phyloP scores from a whole-genome alignment of 2,888 invertebrate species.

The Baccha elongata region DNA sequence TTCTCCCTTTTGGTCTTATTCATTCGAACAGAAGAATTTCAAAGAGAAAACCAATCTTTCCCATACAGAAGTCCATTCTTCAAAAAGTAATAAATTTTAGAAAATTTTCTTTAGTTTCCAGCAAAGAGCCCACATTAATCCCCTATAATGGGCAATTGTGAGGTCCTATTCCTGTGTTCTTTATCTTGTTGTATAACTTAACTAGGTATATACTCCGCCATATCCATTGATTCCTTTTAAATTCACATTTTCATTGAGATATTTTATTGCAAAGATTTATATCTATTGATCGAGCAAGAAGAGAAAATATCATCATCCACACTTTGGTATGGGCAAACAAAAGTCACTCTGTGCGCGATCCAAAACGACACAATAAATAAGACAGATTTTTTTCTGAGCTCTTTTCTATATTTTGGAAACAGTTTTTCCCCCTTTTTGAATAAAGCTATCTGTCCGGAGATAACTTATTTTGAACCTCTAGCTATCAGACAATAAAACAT shows the following conservation, averaged over 20 bases:
- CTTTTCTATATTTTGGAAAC: conserved; percentile 7
- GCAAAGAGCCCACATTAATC: conserved; percentile 63
- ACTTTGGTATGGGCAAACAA: conserved; percentile 65
- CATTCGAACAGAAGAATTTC: background rate
- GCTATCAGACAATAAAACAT: conserved; percentile 54
- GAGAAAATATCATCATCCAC: conserved; percentile 54
- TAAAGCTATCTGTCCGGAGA: conserved; percentile 38
- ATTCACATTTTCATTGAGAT: conserved; percentile 64
- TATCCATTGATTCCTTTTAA: conserved; percentile 29
- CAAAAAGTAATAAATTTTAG: conserved; percentile 62
- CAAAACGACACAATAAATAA: conserved; percentile 63
- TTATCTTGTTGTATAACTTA: background rate
- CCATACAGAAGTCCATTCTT: conserved; percentile 48
- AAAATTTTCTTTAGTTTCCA: conserved; percentile 51
- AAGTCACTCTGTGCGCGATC: conserved; percentile 37
- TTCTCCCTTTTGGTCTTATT: conserved; percentile 32
- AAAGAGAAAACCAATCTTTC: background rate
- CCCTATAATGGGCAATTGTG: conserved; percentile 72
- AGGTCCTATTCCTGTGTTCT: conserved; percentile 53
- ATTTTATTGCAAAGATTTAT: conserved; percentile 69
- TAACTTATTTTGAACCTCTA: conserved; percentile 44
- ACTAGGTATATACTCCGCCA: conserved; percentile 6
- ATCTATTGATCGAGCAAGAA: conserved; percentile 22
- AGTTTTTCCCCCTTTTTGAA: conserved; percentile 18
- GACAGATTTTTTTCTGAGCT: conserved; percentile 40